A percentile compares a stretch with the other conserved stretches of the same genome.
These are phyloP conservation scores for Gymnopithys bicolor DNA, from an alignment of 2,797 vertebrate genomes.

Conservation along the genomic window DNA sequence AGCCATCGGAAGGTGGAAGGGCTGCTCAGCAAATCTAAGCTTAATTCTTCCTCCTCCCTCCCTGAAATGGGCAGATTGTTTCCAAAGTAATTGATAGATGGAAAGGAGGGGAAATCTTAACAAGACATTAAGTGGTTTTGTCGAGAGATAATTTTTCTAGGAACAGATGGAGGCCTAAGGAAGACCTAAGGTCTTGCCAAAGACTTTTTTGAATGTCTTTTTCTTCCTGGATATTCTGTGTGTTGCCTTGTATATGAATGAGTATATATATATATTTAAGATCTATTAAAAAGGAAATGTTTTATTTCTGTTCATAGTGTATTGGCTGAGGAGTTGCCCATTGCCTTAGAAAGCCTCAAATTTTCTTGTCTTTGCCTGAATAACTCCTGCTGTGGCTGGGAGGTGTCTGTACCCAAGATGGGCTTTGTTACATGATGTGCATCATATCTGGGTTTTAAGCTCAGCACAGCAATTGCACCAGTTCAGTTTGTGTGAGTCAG, in stretches of 20 bases:
- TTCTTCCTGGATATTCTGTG: background rate
- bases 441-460: background rate
- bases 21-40: background rate
- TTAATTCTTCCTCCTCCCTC: background rate
- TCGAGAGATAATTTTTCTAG: background rate
- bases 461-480: background rate
- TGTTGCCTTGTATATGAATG: background rate
- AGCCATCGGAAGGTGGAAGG: background rate
- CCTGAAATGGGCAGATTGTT: background rate
- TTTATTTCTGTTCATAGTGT: background rate
- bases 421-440: background rate
- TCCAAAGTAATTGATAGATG: background rate
- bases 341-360: background rate
- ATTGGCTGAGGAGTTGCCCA: background rate
- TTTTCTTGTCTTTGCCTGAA: background rate
- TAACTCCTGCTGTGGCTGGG: background rate
- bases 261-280: no score
- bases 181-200: background rate
- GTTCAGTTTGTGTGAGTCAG: background rate
- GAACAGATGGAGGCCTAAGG: background rate
- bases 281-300: background rate
- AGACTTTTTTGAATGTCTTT: background rate
- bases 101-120: background rate
- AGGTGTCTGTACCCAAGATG: accelerated
- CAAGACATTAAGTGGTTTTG: background rate